These are phyloP conservation scores for Typhlichthys eigenmanni DNA, from an alignment of 2,797 vertebrate species.

Conservation along the genomic window DNA sequence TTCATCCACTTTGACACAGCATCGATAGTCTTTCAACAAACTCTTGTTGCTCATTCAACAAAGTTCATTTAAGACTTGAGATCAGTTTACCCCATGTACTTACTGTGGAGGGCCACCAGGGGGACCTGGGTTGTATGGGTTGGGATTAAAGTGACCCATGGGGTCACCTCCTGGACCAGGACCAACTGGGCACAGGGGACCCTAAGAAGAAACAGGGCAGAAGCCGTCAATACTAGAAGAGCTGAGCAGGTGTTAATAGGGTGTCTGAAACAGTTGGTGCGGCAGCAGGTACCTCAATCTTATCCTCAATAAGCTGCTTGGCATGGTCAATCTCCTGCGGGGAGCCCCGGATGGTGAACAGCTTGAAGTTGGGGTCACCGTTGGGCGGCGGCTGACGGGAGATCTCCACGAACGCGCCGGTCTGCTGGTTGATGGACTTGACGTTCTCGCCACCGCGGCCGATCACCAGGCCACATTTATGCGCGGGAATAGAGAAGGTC, in stretches of 20 bases:
- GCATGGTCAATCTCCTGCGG: constrained; percentile 96
- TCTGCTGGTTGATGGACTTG: constrained; percentile 95
- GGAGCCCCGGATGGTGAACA: constrained; percentile 89
- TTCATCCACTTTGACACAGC: too few relatives aligned
- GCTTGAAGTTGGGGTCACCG: constrained; percentile 92
- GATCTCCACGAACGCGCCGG: constrained; percentile 93
- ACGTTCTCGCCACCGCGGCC: constrained; percentile 93
- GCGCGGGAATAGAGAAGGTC: constrained; percentile 92
- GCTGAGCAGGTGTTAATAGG: too few relatives aligned
- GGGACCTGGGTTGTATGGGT: constrained; percentile 89
- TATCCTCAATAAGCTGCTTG: constrained; percentile 96
- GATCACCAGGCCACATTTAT: constrained; percentile 93
- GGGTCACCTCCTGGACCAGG: constrained; percentile 86
- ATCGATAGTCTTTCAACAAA: too few relatives aligned
- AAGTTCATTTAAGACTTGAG: too few relatives aligned
- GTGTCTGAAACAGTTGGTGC: too few relatives aligned
- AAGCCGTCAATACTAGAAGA: neutral
- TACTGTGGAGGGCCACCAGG: constrained; percentile 90
- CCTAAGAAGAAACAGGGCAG: constrained; percentile 64
- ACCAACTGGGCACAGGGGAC: constrained; percentile 87
- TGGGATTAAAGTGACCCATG: constrained; percentile 92
- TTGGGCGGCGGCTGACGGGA: constrained; percentile 91
- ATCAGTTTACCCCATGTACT: constrained; percentile 55
- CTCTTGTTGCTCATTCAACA: too few relatives aligned
- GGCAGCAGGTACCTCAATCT: constrained; percentile 84